phyloP scores from a whole-genome alignment of 2,113 vertebrate genomes.

The Nematolebias whitei region DNA sequence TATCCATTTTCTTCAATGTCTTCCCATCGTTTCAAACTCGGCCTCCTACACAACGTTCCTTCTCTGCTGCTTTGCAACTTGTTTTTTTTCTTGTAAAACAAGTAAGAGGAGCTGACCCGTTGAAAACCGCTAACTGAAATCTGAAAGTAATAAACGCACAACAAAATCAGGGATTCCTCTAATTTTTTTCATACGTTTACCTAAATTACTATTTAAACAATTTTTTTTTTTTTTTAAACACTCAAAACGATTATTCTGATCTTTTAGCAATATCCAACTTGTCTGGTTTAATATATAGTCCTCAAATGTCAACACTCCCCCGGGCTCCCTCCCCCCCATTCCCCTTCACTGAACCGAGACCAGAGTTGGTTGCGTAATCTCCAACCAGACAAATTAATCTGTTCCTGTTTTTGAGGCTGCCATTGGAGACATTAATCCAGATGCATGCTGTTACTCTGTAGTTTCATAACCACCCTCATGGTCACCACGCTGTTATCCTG shows the following conservation, averaged over 20 bases:
- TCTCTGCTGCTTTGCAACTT: conserved; percentile 2
- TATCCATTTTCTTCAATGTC: conserved; percentile 5
- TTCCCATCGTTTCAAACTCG: conserved; percentile 26
- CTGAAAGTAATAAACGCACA: not conserved
- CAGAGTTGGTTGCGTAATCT: conserved; percentile 59
- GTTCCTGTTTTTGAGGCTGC: conserved; percentile 64
- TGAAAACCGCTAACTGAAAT: not conserved
- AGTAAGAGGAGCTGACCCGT: conserved; percentile 5
- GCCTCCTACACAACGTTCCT: conserved; percentile 16
- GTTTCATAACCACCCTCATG: conserved; percentile 57
- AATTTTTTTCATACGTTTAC: not conserved
- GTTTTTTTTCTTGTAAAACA: conserved; percentile 8
- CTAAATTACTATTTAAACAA: not conserved
- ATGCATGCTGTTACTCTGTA: conserved; percentile 59
- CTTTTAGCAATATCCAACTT: not conserved
- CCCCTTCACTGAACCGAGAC: conserved; percentile 50
- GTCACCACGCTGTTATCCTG: conserved; percentile 45
- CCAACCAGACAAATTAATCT: conserved; percentile 69
- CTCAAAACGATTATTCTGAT: conserved; percentile 1
- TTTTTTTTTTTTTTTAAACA: no score
- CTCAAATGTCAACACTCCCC: conserved; percentile 38
- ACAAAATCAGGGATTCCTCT: no score
- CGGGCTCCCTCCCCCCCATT: conserved; percentile 37
- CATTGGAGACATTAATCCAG: conserved; percentile 68
- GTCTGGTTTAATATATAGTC: conserved; percentile 28